Conservation (phyloP, 2,797 vertebrate species). For the Pipistrellus kuhlii region DNA sequence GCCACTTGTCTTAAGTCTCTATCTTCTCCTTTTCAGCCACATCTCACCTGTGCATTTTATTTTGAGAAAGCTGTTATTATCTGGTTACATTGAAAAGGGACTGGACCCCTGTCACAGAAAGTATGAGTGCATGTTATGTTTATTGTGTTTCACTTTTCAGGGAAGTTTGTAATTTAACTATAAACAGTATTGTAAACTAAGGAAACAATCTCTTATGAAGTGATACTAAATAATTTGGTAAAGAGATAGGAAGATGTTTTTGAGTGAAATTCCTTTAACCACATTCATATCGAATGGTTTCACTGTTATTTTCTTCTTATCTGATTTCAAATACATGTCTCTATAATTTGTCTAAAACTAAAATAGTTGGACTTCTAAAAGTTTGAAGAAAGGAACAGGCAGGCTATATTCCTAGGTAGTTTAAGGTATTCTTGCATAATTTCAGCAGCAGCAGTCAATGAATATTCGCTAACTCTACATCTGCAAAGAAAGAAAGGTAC, state of each 20-base stretch:
- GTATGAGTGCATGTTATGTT: background rate
- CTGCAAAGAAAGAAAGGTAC: background rate
- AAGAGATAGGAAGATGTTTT: background rate
- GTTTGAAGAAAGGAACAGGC: background rate
- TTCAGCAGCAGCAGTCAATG: background rate
- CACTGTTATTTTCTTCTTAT: background rate
- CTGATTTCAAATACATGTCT: background rate
- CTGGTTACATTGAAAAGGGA: background rate
- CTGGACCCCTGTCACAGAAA: background rate
- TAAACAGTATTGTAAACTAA: background rate
- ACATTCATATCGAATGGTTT: background rate
- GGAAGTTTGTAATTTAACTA: conserved; percentile 33
- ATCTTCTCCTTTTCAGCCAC: background rate
- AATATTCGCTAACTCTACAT: background rate
- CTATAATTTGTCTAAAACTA: background rate
- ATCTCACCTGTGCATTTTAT: background rate
- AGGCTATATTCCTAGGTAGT: background rate
- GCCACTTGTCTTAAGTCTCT: background rate
- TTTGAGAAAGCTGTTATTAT: background rate
- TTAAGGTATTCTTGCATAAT: background rate
- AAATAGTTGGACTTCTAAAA: conserved; percentile 23
- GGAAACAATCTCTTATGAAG: background rate
- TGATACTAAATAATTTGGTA: background rate
- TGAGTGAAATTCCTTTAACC: background rate
- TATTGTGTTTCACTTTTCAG: conserved; percentile 7